Evolutionary conservation across 2,797 vertebrate genomes (phyloP).

Genomic region (Labeo calbasu): DNA sequence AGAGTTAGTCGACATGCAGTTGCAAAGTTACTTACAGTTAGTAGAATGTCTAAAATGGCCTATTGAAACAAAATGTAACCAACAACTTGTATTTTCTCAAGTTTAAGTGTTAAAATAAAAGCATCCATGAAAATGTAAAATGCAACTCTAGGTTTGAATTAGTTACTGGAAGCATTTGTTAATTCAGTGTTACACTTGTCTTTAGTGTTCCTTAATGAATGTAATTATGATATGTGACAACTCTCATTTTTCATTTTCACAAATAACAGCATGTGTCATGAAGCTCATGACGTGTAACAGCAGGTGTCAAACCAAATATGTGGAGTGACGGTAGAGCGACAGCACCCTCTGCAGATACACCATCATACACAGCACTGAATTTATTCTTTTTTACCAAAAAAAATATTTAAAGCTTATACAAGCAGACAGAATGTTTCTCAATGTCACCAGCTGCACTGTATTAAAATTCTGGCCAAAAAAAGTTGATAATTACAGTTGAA

Average conservation of each 20-base stretch:
- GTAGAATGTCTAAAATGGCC: neutral
- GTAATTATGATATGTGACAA: neutral
- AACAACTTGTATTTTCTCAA: neutral
- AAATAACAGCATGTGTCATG: neutral
- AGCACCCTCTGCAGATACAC: constrained; percentile 29
- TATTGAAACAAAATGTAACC: neutral
- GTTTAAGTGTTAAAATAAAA: neutral
- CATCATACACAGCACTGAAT: neutral
- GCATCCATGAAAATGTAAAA: neutral
- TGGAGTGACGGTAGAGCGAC: neutral
- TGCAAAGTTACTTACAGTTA: neutral
- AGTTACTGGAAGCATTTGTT: neutral
- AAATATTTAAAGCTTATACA: neutral
- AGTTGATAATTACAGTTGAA: too few relatives aligned
- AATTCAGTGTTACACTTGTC: neutral
- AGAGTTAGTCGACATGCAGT: neutral
- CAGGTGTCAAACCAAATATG: neutral
- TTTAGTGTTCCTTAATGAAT: neutral
- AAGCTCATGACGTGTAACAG: neutral
- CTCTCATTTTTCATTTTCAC: neutral
- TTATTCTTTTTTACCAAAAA: neutral
- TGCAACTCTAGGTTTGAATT: neutral
- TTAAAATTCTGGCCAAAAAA: too few relatives aligned
- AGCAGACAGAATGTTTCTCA: neutral
- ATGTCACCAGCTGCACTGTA: neutral